Conservation (phyloP, 2,888 invertebrate species). For the Himalopsyche tibetana region DNA sequence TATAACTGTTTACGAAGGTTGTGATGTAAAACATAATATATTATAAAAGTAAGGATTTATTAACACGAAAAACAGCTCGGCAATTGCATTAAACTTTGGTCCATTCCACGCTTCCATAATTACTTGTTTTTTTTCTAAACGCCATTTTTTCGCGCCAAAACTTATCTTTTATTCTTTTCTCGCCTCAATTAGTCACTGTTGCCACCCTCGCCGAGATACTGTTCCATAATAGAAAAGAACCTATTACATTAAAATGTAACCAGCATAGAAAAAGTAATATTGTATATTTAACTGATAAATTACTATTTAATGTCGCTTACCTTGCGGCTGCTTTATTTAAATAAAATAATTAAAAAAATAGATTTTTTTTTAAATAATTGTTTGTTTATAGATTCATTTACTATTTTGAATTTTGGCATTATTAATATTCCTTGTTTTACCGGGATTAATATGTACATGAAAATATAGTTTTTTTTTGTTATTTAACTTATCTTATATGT, state of each 20-base stretch:
- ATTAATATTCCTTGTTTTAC: no score
- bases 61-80: not conserved
- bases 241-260: not conserved
- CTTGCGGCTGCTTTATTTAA: no score
- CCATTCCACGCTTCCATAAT: not conserved
- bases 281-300: no score
- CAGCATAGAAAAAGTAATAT: no score
- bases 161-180: conserved; percentile 24
- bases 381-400: no score
- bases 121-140: conserved; percentile 8
- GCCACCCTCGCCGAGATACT: not conserved
- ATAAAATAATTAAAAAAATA: no score
- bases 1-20: not conserved
- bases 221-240: not conserved
- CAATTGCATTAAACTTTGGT: not conserved
- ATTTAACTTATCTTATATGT: no score
- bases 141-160: conserved; percentile 36
- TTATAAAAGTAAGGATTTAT: not conserved
- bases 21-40: not conserved
- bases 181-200: conserved; percentile 18
- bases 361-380: no score
- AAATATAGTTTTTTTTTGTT: no score
- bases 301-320: no score
- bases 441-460: no score
- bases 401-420: no score